Evolutionary conservation across 2,888 invertebrate genomes (phyloP), one percentile per base, ranked within the genome.

Genomic region (Rhagophthalmus giganteus): DNA sequence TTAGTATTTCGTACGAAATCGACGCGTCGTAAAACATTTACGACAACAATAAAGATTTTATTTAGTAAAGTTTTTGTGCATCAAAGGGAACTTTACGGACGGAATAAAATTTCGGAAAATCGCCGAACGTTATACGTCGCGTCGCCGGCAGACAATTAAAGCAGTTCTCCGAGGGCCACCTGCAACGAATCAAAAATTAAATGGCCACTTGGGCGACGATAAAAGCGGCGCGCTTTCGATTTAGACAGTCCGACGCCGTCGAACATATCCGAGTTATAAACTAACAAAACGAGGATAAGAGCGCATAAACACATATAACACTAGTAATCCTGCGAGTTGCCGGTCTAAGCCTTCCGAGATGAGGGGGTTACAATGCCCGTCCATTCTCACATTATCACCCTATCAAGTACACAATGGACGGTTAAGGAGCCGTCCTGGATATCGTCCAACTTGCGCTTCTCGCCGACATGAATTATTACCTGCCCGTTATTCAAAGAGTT

Each of bases 301-400:
- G 40, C 40, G 24, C 16, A 44, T 44, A 44, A 44, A 44, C 49
- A 42, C 51, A 51, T 46, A 51, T 51, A 45, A 47, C 40, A 30
- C 30, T 51, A 38, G 51, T 51, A 51, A 51, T 51, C 51, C 51
- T 33, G 45, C 46, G 45, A 39, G 50, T 50, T 50, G 42, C 37
- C 38, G 38, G 50, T 44, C 34, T 51, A 51, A 51, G 51, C 51
- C 51, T 39, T 31, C 40, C 35, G 40, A 51, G 45, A 51, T 51
- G 51, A 51, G 51, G 40, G 51, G 51, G 51, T 51, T 51, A 51
- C 40, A 51, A 45, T 45, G 45, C 45, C 9, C 45, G 51, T 51
- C 51, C 51, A 40, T 51, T 51, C 40, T 51, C 51, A 46, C 51
- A 51, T 51, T 51, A 51, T 51, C 51, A 51, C 51, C 51, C 51